Percentiles rank a stretch among this genome's conserved stretches.
Evolutionary conservation across 1,140 invertebrate genomes (phyloP).

Genomic region (Chlorops oryzae): DNA sequence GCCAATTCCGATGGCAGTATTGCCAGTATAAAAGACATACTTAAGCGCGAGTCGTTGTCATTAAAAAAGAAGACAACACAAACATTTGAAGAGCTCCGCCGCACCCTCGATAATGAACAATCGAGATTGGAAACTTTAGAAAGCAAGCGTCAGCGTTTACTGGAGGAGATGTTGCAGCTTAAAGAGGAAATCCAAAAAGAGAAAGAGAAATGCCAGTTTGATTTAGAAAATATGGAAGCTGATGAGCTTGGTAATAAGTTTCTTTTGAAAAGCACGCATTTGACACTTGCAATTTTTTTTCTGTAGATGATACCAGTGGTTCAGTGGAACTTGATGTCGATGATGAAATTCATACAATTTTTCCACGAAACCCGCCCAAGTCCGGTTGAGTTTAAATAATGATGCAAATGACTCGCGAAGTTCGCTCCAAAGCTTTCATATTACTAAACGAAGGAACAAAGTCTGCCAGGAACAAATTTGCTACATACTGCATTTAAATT

Average conservation of each 20-base stretch:
- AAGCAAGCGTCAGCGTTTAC: constrained; percentile 10
- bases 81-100: constrained; percentile 14
- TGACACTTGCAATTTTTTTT: not conserved
- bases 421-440: no score
- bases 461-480: no score
- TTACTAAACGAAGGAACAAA: no score
- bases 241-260: not conserved
- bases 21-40: no score
- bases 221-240: constrained; percentile 3
- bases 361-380: not conserved
- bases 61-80: no score
- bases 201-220: constrained; percentile 3
- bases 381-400: not conserved
- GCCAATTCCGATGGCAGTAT: no score
- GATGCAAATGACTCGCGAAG: not conserved
- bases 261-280: no score
- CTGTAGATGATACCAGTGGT: no score
- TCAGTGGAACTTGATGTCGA: no score
- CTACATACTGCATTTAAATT: not conserved
- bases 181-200: constrained; percentile 14
- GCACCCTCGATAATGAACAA: constrained; percentile 12
- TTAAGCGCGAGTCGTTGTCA: no score
- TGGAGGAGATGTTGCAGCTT: constrained; percentile 13
- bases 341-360: not conserved
- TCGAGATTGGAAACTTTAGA: constrained; percentile 12